Conservation (phyloP, 2,797 vertebrate genomes). For the Oreortyx pictus region DNA sequence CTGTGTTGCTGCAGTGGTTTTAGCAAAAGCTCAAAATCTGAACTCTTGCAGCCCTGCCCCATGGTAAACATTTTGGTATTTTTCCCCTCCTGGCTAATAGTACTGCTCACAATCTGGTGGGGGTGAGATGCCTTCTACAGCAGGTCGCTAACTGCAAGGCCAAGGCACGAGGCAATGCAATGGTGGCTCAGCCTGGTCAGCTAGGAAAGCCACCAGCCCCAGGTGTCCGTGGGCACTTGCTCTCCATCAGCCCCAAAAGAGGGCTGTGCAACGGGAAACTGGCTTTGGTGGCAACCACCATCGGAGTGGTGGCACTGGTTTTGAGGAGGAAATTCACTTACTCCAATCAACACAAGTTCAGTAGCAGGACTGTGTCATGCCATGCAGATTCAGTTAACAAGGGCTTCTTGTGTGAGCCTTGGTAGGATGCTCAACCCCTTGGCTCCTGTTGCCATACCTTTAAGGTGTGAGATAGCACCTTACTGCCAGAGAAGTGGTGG, state of each 20-base stretch:
- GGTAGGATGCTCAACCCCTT: background rate
- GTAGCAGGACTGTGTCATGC: background rate
- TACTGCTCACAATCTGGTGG: background rate
- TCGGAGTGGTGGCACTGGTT: background rate
- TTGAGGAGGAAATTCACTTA: background rate
- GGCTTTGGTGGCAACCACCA: fast-evolving
- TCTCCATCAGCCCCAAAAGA: fast-evolving
- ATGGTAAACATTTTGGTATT: background rate
- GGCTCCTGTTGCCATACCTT: background rate
- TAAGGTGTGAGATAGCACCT: fast-evolving
- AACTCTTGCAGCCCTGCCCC: background rate
- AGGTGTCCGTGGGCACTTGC: fast-evolving
- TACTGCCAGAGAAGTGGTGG: background rate
- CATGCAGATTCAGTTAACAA: background rate
- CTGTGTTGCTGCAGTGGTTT: background rate
- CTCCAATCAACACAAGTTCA: background rate
- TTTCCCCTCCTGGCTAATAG: background rate
- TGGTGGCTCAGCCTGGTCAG: background rate
- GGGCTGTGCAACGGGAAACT: fast-evolving
- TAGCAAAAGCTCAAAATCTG: background rate
- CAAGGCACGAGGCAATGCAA: background rate
- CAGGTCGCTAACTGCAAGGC: background rate
- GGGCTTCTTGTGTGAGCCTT: background rate
- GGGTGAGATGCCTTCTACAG: background rate
- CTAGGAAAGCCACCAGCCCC: background rate